A percentile compares a stretch with the other conserved stretches of the same genome.
Evolutionary conservation across 1,140 invertebrate species (phyloP).

Genomic region (Pristionchus pacificus): DNA sequence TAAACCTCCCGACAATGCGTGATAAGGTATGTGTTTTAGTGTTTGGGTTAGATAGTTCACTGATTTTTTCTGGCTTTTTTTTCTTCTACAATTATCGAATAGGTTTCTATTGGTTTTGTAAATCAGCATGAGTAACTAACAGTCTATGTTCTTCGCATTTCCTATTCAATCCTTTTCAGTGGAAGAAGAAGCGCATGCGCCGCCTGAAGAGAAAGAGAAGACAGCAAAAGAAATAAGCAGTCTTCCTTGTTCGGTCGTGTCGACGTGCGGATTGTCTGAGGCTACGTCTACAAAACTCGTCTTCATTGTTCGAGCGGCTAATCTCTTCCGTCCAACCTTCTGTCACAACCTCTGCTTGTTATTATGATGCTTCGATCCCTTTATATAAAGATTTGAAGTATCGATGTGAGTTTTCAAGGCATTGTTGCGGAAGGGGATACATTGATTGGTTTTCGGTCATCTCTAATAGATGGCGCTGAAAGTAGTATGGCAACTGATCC

Average conservation of each 20-base stretch:
- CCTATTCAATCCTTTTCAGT: slow-evolving; percentile 17
- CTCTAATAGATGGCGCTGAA: slow-evolving; percentile 70
- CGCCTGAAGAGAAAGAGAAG: slow-evolving; percentile 36
- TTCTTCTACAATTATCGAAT: background rate
- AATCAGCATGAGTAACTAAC: no score
- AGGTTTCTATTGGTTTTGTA: no score
- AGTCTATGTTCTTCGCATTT: no score
- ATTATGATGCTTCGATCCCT: slow-evolving; percentile 11
- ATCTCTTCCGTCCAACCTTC: slow-evolving; percentile 4
- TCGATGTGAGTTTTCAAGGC: background rate
- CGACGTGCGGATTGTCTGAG: background rate
- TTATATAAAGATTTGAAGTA: background rate
- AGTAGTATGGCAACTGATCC: slow-evolving; percentile 87
- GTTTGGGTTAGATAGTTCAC: background rate
- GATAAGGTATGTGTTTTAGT: background rate
- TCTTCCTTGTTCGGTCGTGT: background rate
- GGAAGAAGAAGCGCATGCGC: slow-evolving; percentile 34
- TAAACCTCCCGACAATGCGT: background rate
- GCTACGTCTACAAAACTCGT: slow-evolving; percentile 15
- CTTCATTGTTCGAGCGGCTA: slow-evolving; percentile 2
- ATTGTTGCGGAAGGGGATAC: background rate
- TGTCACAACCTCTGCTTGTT: slow-evolving; percentile 15
- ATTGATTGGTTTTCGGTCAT: slow-evolving; percentile 35
- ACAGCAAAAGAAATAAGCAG: slow-evolving; percentile 28
- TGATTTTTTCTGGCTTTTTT: background rate